Base-by-base conservation (phyloP, 2,888 invertebrate genomes). In the Pyralis farinalis region DNA sequence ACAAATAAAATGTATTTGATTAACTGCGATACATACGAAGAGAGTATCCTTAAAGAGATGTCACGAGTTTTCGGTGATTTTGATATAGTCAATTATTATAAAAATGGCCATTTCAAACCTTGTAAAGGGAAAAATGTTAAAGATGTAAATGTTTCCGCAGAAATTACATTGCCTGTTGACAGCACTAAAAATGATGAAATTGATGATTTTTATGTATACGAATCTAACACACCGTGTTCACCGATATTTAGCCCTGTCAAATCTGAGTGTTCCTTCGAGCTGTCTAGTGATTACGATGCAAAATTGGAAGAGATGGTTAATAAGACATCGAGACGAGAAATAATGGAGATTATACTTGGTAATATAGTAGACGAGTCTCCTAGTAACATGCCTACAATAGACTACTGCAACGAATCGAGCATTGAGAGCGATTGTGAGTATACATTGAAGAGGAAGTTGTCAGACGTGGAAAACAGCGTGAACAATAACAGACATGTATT, bases 321-420 rank as follows among this genome's bases (percentile, higher is more conserved):
- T 11, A 84, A 76, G 34, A 82, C 88, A 10, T 87, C 89, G 0
- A 59, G 85, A 7, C 78, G 85, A 54, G 75, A 90, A 63, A 84
- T 90, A 1, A 80, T 90, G 85, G 88, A 90, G 41, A 90, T 90
- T 8, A 90, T 90, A 49, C 72, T 90, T 10, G 90, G 90, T n/a
- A 76, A 65, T 21, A 59, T 63, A 8, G 48, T 71, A 36, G 79
- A 79, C 11, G 65, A 68, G 12, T 69, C 72, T 0, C 61, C 71
- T 0, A 71, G 58, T 20, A 71, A 77, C 48, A 74, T 81, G 70
- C 85, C 87, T 1, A 71, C 55, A 7, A 84, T 86, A 44, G 82
- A 83, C 41, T 83, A 83, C 36, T 76, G 75, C 12, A 71, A 55
- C 0, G 86, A 87, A 1, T 72, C 70, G 0, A 74, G 69, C 43